Percentiles rank a stretch among this genome's conserved stretches.
Evolutionary conservation across 2,888 invertebrate genomes (phyloP).

Genomic region (Rugalucina vietnamica): DNA sequence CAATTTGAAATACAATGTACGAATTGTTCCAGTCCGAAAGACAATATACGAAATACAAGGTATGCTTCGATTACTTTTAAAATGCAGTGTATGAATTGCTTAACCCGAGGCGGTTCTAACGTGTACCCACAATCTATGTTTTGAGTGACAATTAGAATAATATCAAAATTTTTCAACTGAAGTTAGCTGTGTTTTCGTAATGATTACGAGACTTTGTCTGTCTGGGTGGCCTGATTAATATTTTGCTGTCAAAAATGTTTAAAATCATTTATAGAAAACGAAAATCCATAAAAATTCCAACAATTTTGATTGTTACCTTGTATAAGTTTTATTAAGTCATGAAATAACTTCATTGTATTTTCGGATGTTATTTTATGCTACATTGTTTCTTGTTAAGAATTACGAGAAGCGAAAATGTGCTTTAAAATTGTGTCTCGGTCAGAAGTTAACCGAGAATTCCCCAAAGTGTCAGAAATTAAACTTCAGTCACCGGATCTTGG

Average conservation of each 20-base stretch:
- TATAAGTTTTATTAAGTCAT: slow-evolving; percentile 1
- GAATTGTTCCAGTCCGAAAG: too few relatives aligned
- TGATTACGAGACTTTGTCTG: background rate
- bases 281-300: background rate
- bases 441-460: too few relatives aligned
- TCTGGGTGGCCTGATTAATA: background rate
- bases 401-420: background rate
- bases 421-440: too few relatives aligned
- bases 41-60: too few relatives aligned
- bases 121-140: background rate
- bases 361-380: background rate
- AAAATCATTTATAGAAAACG: background rate
- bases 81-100: too few relatives aligned
- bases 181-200: too few relatives aligned
- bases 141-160: too few relatives aligned
- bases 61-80: too few relatives aligned
- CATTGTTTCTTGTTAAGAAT: background rate
- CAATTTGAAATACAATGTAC: too few relatives aligned
- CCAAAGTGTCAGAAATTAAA: too few relatives aligned
- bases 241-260: background rate
- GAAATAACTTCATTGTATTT: background rate
- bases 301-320: background rate
- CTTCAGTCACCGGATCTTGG: too few relatives aligned
- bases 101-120: background rate
- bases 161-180: background rate